Evolutionary conservation across 2,888 invertebrate species (phyloP), one percentile per base, ranked within the genome.

Genomic region (Sussaba pulchella): DNA sequence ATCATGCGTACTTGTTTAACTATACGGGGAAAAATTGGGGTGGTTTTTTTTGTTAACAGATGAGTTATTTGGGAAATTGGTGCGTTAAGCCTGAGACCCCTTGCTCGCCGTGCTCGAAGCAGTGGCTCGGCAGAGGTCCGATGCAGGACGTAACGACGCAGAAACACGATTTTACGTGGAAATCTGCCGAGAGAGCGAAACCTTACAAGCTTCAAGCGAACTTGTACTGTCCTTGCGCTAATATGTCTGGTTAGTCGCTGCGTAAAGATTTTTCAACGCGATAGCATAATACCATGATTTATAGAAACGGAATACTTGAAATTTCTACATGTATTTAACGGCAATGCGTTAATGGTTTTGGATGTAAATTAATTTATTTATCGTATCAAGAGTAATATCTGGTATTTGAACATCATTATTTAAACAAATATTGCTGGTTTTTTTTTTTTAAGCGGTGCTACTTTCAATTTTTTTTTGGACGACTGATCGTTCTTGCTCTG

Each of bases 61-160:
- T 87, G 82, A 92, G 91, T 74, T 92, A 90, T 72, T 31, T 88
- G 19, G 90, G 91, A 43, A 90, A 92, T 77, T 91, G 90, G 89
- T 89, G 89, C 63, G 61, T 85, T 0, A 85, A 88, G 54, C 87
- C 87, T 2, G 88, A 88, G 47, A 41, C 74, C 12, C 79, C 83
- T 12, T 89, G 89, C 8, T 78, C 75, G 9, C 89, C 91, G 14
- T 88, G 87, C 52, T 74, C 75, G 3, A 86, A 88, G 64, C 85
- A 88, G 63, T 86, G 87, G 85, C 79, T 91, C 2, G 91, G 90
- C 70, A 94, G 94, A 83, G 94, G 94, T 19, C 95, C 96, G n/a
- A 95, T 96, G 93, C 95, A 96, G 91, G 94, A 94, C 82, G 92
- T 95, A 79, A 96, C 96, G 1, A 96, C 96, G 0, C 95, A 95